Evolutionary conservation across 2,797 vertebrate species (phyloP), one percentile per base, ranked within the genome.

Genomic region (Florisuga fusca): DNA sequence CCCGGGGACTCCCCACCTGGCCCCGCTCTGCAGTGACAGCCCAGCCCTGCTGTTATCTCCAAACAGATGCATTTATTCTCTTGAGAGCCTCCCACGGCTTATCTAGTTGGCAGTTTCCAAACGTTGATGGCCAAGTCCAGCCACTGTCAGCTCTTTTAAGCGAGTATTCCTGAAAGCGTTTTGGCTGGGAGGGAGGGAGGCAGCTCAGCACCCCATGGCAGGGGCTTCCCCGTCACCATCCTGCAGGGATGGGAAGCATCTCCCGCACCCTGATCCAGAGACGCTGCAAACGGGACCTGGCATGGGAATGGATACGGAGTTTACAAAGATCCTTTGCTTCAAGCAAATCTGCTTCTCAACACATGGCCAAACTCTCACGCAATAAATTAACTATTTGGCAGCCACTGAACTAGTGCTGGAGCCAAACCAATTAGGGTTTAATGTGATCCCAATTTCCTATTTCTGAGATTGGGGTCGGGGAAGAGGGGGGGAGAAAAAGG

Each of bases 301-400:
- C 92, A 94, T 53, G 2, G 85, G 50, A 84, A 69, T 59, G 85
- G 87, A 90, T 72, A 67, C 61, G 87, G 9, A 84, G 66, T 84
- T 84, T 84, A 96, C 92, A 97, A 81, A 96, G 91, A 97, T 95
- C 76, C 26, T 83, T 95, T 69, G 82, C 97, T 97, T 95, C 78
- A 81, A 96, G 97, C 95, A 94, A 96, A 94, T 95, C 86, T 94
- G 92, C 96, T 92, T 94, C 94, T 97, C 94, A 79, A 94, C 93
- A 97, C 92, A 97, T 63, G 79, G 96, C 94, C 95, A 97, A 97
- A 96, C 91, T 97, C 96, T 96, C 96, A 97, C 94, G 94, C 93
- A 96, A 97, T 96, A 97, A 97, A 97, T 96, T 96, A 97, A 97
- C 96, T 97, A 89, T 97, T 97, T 95, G 95, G 97, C 89, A 97